Percentiles rank a stretch among this genome's conserved stretches.
phyloP scores from a whole-genome alignment of 2,113 vertebrate species.

The Neodon shergylaensis region DNA sequence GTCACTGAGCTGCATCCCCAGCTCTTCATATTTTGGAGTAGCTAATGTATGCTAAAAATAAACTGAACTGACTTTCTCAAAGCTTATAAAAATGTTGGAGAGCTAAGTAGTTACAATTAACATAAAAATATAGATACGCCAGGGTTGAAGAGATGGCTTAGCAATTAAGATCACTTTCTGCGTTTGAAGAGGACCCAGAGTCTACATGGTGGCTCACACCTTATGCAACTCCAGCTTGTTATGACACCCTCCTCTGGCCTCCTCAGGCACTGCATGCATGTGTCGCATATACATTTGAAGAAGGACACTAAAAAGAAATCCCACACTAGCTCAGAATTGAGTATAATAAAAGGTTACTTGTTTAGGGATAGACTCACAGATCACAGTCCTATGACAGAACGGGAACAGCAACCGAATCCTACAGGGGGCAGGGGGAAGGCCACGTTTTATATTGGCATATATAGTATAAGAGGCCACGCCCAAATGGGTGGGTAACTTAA shows the following conservation, averaged over 20 bases:
- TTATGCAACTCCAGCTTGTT: background rate
- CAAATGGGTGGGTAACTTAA: too few species aligned
- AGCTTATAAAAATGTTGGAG: background rate
- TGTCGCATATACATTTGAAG: background rate
- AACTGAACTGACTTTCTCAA: conserved; percentile 32
- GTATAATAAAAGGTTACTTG: too few species aligned
- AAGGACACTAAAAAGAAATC: too few species aligned
- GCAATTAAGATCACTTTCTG: background rate
- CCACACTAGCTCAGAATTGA: too few species aligned
- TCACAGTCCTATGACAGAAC: too few species aligned
- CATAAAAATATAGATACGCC: background rate
- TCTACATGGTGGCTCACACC: background rate
- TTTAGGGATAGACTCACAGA: too few species aligned
- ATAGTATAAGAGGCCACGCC: too few species aligned
- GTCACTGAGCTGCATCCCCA: background rate
- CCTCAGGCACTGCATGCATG: background rate
- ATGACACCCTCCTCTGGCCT: background rate
- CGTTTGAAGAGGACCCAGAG: background rate
- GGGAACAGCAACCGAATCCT: too few species aligned
- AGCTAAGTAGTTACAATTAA: background rate
- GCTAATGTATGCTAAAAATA: background rate
- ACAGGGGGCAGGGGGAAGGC: too few species aligned
- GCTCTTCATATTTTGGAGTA: background rate
- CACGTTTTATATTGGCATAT: too few species aligned
- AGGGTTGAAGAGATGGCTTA: background rate